Evolutionary conservation across 2,113 vertebrate genomes (phyloP), one percentile per base, ranked within the genome.

Genomic region (Scomber scombrus): DNA sequence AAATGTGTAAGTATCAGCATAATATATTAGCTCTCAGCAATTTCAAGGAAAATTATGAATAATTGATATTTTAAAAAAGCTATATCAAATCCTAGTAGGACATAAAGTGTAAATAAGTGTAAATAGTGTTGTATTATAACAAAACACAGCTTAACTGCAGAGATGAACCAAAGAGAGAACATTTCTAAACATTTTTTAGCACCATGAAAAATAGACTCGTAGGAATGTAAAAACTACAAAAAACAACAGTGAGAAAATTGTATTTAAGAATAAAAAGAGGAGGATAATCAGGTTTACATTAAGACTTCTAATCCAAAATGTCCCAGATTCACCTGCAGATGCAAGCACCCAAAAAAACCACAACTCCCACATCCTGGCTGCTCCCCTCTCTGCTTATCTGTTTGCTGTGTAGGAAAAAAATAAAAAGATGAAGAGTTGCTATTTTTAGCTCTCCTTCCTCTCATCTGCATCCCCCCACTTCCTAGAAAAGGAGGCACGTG

Each of bases 401-500:
- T 83, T 82, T 86, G 76, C 79, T 55, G 63, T 81, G 64, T 55
- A 68, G 74, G 12, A 51, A 34, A 51, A 11, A 47, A 57, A 57
- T 66, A 75, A 64, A 56, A 63, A 70, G 75, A 64, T 29, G 77
- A 87, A 75, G 47, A 50, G 46, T 65, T 19, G 83, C 86, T 93
- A 92, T 92, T 92, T 92, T 89, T 91, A 92, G 85, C 81, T n/a
- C 69, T 54, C 56, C 62, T 69, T 85, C 71, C 81, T 85, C 82
- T 91, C 89, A 88, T 91, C 92, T 92, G 84, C 87, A 89, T 91
- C 88, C 72, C 74, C 78, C 56, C 21, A 56, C 87, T 91, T 90
- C 84, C 85, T 86, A 31, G 86, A 89, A 87, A 87, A 85, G 75
- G 78, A 75, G 84, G 50, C 86, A 86, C 43, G 72, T 91, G 87